Evolutionary conservation across 2,888 invertebrate species (phyloP), one percentile per base, ranked within the genome.

Genomic region (Nymphalis urticae): DNA sequence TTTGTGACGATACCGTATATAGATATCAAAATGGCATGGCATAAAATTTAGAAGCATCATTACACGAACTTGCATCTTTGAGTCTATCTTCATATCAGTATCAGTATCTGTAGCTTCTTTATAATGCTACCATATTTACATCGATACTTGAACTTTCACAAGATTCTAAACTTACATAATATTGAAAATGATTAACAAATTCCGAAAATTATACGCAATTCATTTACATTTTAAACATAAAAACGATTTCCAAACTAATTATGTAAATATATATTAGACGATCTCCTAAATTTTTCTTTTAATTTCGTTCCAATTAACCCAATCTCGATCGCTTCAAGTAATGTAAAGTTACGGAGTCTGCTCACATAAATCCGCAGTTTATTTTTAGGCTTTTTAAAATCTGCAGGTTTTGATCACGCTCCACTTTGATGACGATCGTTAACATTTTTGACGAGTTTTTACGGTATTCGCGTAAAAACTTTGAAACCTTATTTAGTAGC

Each of bases 381-480:
- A 7, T 6, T 53, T 54, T 54, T 56, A 17, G 7, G n/a, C 54
- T 56, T 56, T 56, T 56, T 17, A 2, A 56, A 24, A 27, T 51
- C 42, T 50, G 59, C 65, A 19, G 47, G n/a, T 66, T 60, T 51
- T 42, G 58, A 58, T 42, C 27, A 42, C 42, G 19, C 19, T 42
- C 42, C 58, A 42, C 42, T 58, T 58, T 58, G 58, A 58, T 10
- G 36, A 19, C 42, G 19, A n/a, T 48, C 56, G 66, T 48, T 32
- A 32, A 62, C 21, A 56, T 48, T 62, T 62, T 50, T 47, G 27
- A 63, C 51, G 53, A 63, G 66, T 48, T 66, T 68, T 61, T 47
- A 66, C 47, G 62, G 27, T 42, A 51, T 59, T 51, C 19, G 19
- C 51, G 58, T 66, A 60, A 71, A 71, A 71, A 24, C 51, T 62